These are phyloP conservation scores for Dipodomys stephensi DNA, from an alignment of 2,113 vertebrate species.

Conservation along the genomic window DNA sequence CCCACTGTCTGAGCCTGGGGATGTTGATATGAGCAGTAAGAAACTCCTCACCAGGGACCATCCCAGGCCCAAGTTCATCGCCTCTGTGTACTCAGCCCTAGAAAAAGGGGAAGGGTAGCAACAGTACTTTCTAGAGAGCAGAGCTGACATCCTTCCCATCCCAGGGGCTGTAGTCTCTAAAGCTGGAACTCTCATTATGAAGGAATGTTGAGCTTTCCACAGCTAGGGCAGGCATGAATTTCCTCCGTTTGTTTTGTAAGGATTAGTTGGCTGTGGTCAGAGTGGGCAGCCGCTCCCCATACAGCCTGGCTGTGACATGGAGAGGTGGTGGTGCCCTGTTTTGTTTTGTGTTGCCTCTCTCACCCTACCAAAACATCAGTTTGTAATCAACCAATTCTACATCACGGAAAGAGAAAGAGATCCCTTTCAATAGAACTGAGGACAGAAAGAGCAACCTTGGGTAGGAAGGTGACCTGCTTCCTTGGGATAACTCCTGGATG, in stretches of 20 bases:
- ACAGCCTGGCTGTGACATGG: not conserved
- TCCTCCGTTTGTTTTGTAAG: slow-evolving; percentile 79
- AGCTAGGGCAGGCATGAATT: slow-evolving; percentile 69
- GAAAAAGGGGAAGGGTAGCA: not conserved
- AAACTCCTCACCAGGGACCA: not conserved
- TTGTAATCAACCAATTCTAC: not conserved
- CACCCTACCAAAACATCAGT: not conserved
- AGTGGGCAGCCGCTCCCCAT: not conserved
- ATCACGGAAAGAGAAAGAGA: not conserved
- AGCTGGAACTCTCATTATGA: slow-evolving; percentile 67
- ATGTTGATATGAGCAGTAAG: slow-evolving; percentile 66
- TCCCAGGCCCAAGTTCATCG: not conserved
- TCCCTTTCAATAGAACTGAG: slow-evolving; percentile 8
- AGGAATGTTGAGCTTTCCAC: slow-evolving; percentile 62
- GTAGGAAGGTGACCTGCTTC: not conserved
- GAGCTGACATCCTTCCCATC: slow-evolving; percentile 32
- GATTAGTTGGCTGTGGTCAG: slow-evolving; percentile 40
- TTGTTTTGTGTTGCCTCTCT: not conserved
- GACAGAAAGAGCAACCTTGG: not conserved
- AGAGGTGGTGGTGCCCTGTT: not conserved
- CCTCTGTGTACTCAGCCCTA: not conserved
- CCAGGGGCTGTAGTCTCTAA: slow-evolving; percentile 46
- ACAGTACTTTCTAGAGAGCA: slow-evolving; percentile 40
- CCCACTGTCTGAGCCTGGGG: slow-evolving; percentile 9
- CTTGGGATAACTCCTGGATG: not conserved